Base-by-base conservation (phyloP, 2,888 invertebrate species). In the Callosobruchus maculatus region DNA sequence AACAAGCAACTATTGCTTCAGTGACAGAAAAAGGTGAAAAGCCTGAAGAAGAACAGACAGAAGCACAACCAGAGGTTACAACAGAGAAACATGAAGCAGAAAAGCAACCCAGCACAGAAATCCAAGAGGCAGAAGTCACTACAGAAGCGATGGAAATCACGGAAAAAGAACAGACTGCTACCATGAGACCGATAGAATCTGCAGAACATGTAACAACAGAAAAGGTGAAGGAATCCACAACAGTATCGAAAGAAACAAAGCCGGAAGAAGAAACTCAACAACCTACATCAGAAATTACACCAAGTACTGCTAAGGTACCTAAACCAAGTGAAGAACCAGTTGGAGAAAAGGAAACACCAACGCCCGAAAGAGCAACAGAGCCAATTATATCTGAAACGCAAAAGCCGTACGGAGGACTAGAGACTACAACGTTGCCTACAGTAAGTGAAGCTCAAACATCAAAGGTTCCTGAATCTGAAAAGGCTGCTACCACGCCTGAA, bases 401-500 rank as follows among this genome's bases (percentile, higher is more conserved):
- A 26, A 69, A 30, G 72, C 31, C 72, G 21, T 68, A 71, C 21
- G 70, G 66, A 20, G 20, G 21, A 9, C 3, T 7, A 68, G 68
- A 5, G 21, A 21, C 4, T 21, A 31, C 18, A 68, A 20, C 21
- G 73, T 74, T 74, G 67, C 66, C 21, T 75, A 69, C 71, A 31
- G 73, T 74, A 5, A 70, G 68, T 22, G 72, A 67, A 69, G n/a
- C 74, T 5, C 70, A 73, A 22, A 72, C 68, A 72, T 22, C 73
- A 70, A 70, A 74, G 71, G 68, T 72, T 73, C 75, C 75, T 22
- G 70, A 77, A 75, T 69, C n/a, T n/a, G n/a, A n/a, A n/a, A 26
- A 26, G 7, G 3, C 26, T 4, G 26, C 2, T 4, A 26, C 13
- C 20, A 18, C 67, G 2, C 20, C 72, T 72, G 74, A 79, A 74